Percentiles rank a stretch among this genome's conserved stretches.
Conservation (phyloP, 1,140 invertebrate genomes). For the Eumaeus atala region DNA sequence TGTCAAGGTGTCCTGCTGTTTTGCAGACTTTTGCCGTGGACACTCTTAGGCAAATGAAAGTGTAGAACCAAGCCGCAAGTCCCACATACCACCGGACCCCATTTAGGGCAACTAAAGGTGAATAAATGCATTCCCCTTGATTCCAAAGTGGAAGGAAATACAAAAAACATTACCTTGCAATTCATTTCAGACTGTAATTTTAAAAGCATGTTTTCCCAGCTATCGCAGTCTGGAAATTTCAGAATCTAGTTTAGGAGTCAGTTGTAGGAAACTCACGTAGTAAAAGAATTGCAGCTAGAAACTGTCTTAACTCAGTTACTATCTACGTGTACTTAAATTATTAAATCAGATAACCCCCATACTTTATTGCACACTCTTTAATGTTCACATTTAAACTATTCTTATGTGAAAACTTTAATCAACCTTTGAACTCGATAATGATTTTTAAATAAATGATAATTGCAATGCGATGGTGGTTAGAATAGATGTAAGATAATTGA, state of each 20-base stretch:
- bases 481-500: too few species aligned
- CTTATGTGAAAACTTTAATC: neutral
- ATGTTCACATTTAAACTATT: neutral
- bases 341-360: constrained; percentile 17
- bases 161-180: neutral
- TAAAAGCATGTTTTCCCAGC: constrained; percentile 15
- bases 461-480: too few species aligned
- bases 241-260: constrained; percentile 15
- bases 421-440: too few species aligned
- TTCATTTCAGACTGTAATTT: constrained; percentile 9
- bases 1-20: too few species aligned
- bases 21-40: too few species aligned
- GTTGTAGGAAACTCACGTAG: constrained; percentile 17
- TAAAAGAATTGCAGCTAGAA: constrained; percentile 18
- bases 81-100: too few species aligned
- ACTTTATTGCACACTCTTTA: constrained; percentile 9
- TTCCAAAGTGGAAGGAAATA: neutral
- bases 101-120: too few species aligned
- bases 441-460: too few species aligned
- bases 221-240: constrained; percentile 14
- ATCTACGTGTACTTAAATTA: constrained; percentile 18
- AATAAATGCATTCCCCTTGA: too few species aligned
- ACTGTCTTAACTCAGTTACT: constrained; percentile 16
- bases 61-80: too few species aligned
- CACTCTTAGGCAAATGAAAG: too few species aligned